Percentiles rank a stretch among this genome's conserved stretches.
phyloP scores from a whole-genome alignment of 2,113 vertebrate species.

The Vombatus ursinus region DNA sequence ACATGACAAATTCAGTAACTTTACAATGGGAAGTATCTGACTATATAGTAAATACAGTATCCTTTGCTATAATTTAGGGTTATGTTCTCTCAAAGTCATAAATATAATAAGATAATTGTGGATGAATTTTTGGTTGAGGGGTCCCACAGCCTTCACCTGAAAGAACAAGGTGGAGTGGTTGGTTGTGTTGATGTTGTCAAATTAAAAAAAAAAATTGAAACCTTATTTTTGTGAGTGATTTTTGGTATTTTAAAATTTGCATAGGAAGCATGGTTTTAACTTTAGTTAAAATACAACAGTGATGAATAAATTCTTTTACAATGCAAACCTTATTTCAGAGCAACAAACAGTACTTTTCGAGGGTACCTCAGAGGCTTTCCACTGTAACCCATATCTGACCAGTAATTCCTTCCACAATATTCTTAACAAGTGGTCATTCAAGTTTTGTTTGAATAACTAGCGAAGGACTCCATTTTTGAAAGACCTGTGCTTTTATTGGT shows the following conservation, averaged over 20 bases:
- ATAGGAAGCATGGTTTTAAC: background rate
- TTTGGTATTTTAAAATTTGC: background rate
- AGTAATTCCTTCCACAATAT: background rate
- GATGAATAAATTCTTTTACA: background rate
- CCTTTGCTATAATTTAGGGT: background rate
- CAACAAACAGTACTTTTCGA: background rate
- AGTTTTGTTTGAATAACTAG: background rate
- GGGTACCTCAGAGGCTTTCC: background rate
- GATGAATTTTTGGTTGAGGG: background rate
- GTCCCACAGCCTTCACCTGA: background rate
- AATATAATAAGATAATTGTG: background rate
- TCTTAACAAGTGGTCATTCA: background rate
- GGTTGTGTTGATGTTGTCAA: background rate
- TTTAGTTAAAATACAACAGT: background rate
- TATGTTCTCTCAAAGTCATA: background rate
- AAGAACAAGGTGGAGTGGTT: background rate
- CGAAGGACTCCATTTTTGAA: background rate
- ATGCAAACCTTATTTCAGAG: background rate
- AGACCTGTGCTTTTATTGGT: background rate
- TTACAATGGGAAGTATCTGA: background rate
- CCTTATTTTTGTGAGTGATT: background rate
- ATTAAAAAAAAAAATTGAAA: background rate
- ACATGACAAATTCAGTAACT: constrained; percentile 1
- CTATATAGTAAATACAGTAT: background rate
- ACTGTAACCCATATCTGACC: background rate